Evolutionary conservation across 2,113 vertebrate genomes (phyloP).

Genomic region (Turnix velox): DNA sequence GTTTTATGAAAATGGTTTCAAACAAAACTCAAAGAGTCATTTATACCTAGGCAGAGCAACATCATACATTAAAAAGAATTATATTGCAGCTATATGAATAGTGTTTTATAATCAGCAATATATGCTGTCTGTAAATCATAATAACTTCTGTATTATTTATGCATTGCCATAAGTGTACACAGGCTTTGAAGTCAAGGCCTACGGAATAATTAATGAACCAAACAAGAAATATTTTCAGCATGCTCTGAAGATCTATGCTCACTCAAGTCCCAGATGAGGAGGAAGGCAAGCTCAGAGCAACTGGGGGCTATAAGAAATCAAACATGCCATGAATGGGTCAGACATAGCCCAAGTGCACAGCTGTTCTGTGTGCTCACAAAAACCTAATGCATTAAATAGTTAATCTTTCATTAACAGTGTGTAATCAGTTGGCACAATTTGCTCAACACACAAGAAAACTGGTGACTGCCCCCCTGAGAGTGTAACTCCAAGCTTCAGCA

Average conservation of each 20-base stretch:
- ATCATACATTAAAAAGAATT: not conserved
- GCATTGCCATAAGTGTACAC: not conserved
- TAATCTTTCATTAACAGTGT: slow-evolving; percentile 66
- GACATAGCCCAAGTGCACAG: slow-evolving; percentile 31
- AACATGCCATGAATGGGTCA: not conserved
- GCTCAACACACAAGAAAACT: slow-evolving; percentile 23
- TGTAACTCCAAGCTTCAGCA: not conserved
- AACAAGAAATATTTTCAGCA: slow-evolving; percentile 39
- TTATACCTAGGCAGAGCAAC: not conserved
- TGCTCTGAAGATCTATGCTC: slow-evolving; percentile 8
- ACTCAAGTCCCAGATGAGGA: slow-evolving; percentile 28
- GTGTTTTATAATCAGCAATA: not conserved
- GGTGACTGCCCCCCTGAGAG: slow-evolving; percentile 25
- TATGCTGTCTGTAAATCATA: not conserved
- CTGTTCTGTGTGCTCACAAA: slow-evolving; percentile 45
- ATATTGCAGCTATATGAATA: not conserved
- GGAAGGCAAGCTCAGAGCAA: slow-evolving; percentile 19
- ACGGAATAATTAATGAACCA: slow-evolving; percentile 55
- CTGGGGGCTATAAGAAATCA: not conserved
- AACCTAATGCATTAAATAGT: slow-evolving; percentile 61
- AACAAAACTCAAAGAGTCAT: not conserved
- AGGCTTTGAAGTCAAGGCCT: not conserved
- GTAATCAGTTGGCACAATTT: slow-evolving; percentile 63
- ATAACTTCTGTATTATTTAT: slow-evolving; percentile 40
- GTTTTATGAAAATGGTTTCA: not conserved